phyloP scores from a whole-genome alignment of 2,888 invertebrate genomes.

The Pterostichus madidus region DNA sequence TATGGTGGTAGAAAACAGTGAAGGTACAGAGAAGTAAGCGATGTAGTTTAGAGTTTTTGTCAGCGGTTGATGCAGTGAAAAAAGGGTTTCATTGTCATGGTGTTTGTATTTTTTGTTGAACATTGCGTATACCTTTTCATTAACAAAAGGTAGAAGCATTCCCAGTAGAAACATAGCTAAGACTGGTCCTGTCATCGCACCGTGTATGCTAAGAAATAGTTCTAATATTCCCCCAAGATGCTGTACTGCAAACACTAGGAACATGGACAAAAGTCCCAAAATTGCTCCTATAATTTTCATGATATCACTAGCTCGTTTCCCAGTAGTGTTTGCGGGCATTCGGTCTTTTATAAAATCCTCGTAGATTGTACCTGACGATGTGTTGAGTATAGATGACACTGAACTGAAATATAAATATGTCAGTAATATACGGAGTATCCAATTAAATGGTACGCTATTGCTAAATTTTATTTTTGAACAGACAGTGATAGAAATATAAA shows the following conservation, averaged over 20 bases:
- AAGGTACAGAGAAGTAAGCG: too few species aligned
- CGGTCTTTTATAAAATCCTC: conserved; percentile 81
- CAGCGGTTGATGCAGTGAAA: too few species aligned
- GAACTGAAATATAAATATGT: conserved; percentile 76
- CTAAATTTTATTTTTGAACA: not conserved
- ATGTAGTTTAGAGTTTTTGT: too few species aligned
- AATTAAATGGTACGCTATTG: too few species aligned
- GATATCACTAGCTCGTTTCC: conserved; percentile 79
- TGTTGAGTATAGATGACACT: conserved; percentile 81
- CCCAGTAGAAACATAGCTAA: conserved; percentile 84
- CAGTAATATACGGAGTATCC: not conserved
- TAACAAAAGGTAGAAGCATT: conserved; percentile 83
- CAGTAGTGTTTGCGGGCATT: conserved; percentile 78
- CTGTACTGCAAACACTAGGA: conserved; percentile 80
- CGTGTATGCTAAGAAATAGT: conserved; percentile 81
- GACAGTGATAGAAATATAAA: too few species aligned
- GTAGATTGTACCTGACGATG: conserved; percentile 82
- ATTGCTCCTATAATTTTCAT: conserved; percentile 80
- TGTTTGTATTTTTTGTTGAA: too few species aligned
- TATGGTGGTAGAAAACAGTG: too few species aligned
- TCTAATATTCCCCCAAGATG: conserved; percentile 84
- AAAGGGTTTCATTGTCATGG: too few species aligned
- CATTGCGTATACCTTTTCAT: conserved; percentile 77
- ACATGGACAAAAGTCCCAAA: conserved; percentile 78
- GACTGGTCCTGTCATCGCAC: conserved; percentile 81